Base-by-base conservation (phyloP, 2,797 vertebrate genomes). In the Sebastes cheni region DNA sequence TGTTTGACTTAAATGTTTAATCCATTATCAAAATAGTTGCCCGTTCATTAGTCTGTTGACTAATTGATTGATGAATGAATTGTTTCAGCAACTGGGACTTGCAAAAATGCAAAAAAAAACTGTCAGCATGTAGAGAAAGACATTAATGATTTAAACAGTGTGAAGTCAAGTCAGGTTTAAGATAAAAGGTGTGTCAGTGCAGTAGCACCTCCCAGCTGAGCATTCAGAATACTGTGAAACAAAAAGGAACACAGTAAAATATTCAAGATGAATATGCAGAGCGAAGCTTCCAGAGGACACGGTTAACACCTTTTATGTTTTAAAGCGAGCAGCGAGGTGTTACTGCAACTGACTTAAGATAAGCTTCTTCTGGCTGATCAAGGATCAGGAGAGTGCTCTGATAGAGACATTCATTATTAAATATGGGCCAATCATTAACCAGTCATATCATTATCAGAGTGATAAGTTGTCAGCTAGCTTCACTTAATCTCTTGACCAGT, bases 231-330 rank as follows among this genome's bases (percentile, higher is more conserved):
- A 82, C 71, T 77, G 73, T 34, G 72, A 80, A 68, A 72, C 22
- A 30, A 74, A 68, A 34, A 71, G 58, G 64, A 30, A 73, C 6
- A 67, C 55, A 65, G 36, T 72, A 20, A 78, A 64, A 77, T 86
- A 88, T 80, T 86, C 74, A 74, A 60, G 80, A 46, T 65, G 12
- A 80, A 71, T 75, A 84, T 82, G 76, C 67, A 88, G 77, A 72
- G 46, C 42, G 16, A 81, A 30, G 75, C 67, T 61, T 61, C 10
- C 32, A 46, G 62, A 66, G 68, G 66, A 22, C 30, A 14, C 6
- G 3, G 50, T 62, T 59, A 59, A 56, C 75, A 56, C 52, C 27
- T 77, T 18, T 55, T 52, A 1, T 70, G 46, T 60, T 6, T 79
- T 58, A 71, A 67, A 67, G 27, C 27, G 34, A 34, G 66, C 18